Conservation (phyloP, 1,140 invertebrate genomes). For the Nasonia vitripennis region DNA sequence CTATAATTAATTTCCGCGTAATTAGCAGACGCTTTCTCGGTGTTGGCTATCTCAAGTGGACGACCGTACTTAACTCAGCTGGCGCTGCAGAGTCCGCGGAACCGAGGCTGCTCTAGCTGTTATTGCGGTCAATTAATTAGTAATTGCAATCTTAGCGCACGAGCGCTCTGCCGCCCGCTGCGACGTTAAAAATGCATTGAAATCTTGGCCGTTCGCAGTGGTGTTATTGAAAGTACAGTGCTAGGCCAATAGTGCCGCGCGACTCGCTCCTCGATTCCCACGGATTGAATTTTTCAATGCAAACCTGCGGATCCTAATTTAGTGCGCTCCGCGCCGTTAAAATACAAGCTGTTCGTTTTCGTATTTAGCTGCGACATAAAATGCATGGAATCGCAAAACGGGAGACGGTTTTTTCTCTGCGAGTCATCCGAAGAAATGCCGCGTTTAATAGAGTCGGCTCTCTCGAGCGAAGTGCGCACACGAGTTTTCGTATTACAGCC, state of each 20-base stretch:
- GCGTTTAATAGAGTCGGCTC: too few relatives aligned
- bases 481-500: not conserved
- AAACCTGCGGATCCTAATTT: not conserved
- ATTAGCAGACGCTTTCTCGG: conserved; percentile 60
- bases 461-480: too few relatives aligned
- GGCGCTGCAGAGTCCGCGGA: conserved; percentile 53
- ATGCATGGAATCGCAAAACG: too few relatives aligned
- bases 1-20: conserved; percentile 65
- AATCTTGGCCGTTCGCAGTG: conserved; percentile 2
- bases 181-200: conserved; percentile 37
- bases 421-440: too few relatives aligned
- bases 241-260: not conserved
- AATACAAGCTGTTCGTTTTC: too few relatives aligned
- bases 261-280: not conserved
- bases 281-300: not conserved
- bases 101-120: conserved; percentile 49
- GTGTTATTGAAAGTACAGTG: not conserved
- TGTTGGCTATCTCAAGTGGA: conserved; percentile 60
- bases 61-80: conserved; percentile 57
- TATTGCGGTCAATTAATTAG: conserved; percentile 59
- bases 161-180: not conserved
- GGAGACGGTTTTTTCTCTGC: too few relatives aligned
- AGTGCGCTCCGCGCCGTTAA: too few relatives aligned
- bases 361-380: too few relatives aligned
- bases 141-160: conserved; percentile 26